These are phyloP conservation scores for Nestor notabilis DNA, from an alignment of 2,113 vertebrate species.

Conservation along the genomic window DNA sequence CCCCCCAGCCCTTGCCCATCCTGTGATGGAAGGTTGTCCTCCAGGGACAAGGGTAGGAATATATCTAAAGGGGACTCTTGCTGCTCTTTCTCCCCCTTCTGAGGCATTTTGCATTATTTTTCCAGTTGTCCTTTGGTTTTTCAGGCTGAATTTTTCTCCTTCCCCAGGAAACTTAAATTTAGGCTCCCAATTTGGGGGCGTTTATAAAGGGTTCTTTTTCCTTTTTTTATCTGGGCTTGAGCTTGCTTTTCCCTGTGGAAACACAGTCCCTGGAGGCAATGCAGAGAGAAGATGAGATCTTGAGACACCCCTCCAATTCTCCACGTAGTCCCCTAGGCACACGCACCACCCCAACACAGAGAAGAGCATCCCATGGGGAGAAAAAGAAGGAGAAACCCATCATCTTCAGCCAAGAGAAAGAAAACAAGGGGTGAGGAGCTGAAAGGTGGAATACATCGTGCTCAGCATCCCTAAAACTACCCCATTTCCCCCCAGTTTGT, in stretches of 20 bases:
- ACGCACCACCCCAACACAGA: background rate
- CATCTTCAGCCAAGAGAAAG: background rate
- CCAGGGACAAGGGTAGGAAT: background rate
- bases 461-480: background rate
- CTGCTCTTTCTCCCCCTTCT: background rate
- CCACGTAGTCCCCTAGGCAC: rapidly evolving
- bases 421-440: background rate
- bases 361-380: background rate
- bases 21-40: rapidly evolving
- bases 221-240: background rate
- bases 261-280: rapidly evolving
- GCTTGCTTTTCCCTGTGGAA: background rate
- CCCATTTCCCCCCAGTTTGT: background rate
- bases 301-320: background rate
- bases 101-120: background rate
- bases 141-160: background rate
- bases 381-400: background rate
- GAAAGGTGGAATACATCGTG: background rate
- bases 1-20: background rate
- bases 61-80: rapidly evolving
- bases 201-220: background rate
- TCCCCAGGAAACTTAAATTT: background rate
- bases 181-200: background rate
- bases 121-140: background rate
- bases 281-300: background rate